Base-by-base conservation (phyloP, 92 coral and sea anemone species). In the Paragorgia papillata region DNA sequence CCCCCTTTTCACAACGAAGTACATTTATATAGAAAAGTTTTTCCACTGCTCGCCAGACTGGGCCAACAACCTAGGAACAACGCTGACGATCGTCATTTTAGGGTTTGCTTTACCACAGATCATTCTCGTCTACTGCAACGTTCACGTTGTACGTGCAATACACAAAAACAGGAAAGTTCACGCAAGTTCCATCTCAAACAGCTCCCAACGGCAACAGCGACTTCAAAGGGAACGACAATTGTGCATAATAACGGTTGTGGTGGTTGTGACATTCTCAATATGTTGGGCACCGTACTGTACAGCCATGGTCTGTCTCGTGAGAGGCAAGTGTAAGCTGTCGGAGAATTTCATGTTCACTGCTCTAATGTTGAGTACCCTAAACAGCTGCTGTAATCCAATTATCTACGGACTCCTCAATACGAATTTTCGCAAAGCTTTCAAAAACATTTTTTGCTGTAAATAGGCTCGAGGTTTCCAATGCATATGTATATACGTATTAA, bases 251-350 rank as follows among this genome's bases (percentile, higher is more conserved):
- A 64, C 29, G 12, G 39, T 64, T 20, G 26, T 32, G n/a, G 57
- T 67, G 0, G 74, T 67, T 30, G 74, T 67, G 37, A 27, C 74
- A 49, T 67, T 67, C 30, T 17, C 57, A 2, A 43, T 67, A 67
- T 67, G 74, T 67, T 67, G 74, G 74, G 57, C 74, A 12, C 74
- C 74, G 1, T 67, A 67, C 53, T 67, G 57, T 30, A 49, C 25
- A 35, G 74, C 37, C 17, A 67, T 67, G 74, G 21, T 67, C 22
- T 67, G 74, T 30, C 37, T 67, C 25, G 74, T 35, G 7, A 44
- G 57, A 9, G 57, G 57, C 14, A 67, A 46, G 7, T 43, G 74
- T 25, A 24, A 49, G 1, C 27, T 67, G 12, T 19, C 74, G 0
- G 57, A 67, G 57, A 41, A 22, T 17, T 21, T 67, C 19, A 46